These are phyloP conservation scores for western clawed frog (Xenopus tropicalis) DNA, from an alignment of 2,113 vertebrate species.

Conservation along the genomic window UCB_Xtro_10.0 CM004445.2:7483501-7484000, in stretches of 20 bases:
- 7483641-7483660: neutral
- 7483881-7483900: no score
- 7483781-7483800: slow-evolving; percentile 99
- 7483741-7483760: slow-evolving; percentile 30
- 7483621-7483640: slow-evolving; percentile 4
- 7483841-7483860: slow-evolving; percentile 52
- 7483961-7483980: no score
- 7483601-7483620: neutral
- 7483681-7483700: no score
- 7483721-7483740: neutral
- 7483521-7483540: slow-evolving; percentile 1
- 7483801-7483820: slow-evolving; percentile 95
- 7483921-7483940: no score
- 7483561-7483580: slow-evolving; percentile 8
- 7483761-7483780: slow-evolving; percentile 95
- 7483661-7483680: no score
- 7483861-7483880: neutral
- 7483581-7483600: neutral
- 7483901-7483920: no score
- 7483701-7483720: no score
- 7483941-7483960: no score
- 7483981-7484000: no score
- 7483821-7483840: slow-evolving; percentile 98
- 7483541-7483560: neutral
- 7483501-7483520: neutral